Base-by-base conservation (phyloP, 2,888 invertebrate genomes). In the Callinectes sapidus region DNA sequence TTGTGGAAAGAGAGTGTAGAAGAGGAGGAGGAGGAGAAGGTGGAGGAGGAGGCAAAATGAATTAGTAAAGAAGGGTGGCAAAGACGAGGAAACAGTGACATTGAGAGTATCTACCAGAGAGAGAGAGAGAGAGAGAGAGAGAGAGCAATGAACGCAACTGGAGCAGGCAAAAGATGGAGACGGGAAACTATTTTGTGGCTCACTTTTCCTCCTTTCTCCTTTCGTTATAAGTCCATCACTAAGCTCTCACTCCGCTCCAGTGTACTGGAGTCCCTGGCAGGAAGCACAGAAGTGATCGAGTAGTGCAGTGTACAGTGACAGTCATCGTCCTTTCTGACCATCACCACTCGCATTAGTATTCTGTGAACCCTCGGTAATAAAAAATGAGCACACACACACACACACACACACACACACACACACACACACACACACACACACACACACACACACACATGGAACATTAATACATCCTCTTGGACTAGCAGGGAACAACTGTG, bases 361-460 rank as follows among this genome's bases (percentile, higher is more conserved):
- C 48, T 28, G 71, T 28, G 71, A 28, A 71, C 13, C 71, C 32
- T n/a, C 39, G 23, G 13, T n/a, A 71, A 88, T 28, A 88, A 28
- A n/a, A 88, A 6, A 88, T 23, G n/a, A 32, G 10, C 23, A 71
- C 16, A 35, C 35, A 48, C n/a, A 32, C 81, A n/a, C 61, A 90
- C 77, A 90, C 35, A 77, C 66, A 90, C 81, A 77, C 81, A 32
- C n/a, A 32, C 48, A 81, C 61, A 66, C 90, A 90, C 90, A 66
- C 77, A 90, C 90, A 90, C 90, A 81, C 90, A 90, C 90, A 81
- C 81, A 90, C 81, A 81, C 81, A 90, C 90, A 90, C 90, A 90
- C 90, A 66, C 77, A 90, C 90, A 90, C 90, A 66, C 81, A 90
- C 81, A 90, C 77, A 81, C 66, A 39, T n/a, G 39, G 66, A 61